Base-by-base conservation (phyloP, 2,113 vertebrate genomes). In the Paratilapia polleni region DNA sequence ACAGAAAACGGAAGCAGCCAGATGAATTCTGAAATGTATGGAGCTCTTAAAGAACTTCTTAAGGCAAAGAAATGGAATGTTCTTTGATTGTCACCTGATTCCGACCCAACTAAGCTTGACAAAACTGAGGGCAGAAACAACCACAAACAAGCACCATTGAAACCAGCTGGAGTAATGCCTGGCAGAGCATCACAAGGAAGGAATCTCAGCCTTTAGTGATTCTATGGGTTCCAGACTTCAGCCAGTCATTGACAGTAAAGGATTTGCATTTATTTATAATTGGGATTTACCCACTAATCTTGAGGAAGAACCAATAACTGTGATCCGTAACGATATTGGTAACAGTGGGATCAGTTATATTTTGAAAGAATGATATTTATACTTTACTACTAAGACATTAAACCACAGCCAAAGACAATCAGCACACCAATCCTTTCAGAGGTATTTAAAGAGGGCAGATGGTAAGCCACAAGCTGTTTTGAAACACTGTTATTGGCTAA, bases 401-500 rank as follows among this genome's bases (percentile, higher is more conserved):
- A 31, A 31, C 28, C 28, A 31, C 28, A 31, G 4, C 28, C 28
- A 31, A 31, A 31, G 28, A 31, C 28, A 31, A 31, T 31, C 28
- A 31, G 4, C 4, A 3, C 7, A 26, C 2, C 10, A 26, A 1
- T 3, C 13, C 15, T 15, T 2, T 17, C 8, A 5, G 19, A 49
- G 76, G 38, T 70, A 13, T 80, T 59, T 13, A 26, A 54, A 57
- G 66, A 73, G 22, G 34, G 26, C 68, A 77, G 66, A 81, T 58
- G 52, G 2, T 75, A 47, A 28, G 34, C 75, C 78, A 62, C 26
- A 1, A 57, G 78, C 22, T 52, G 56, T 88, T 84, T 41, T 0
- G 77, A 81, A 81, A 82, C 24, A 0, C 15, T 17, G 5, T 20
- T 76, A 54, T 85, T 77, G 59, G 58, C 59, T 41, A 83, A 88